Evolutionary conservation across 2,888 invertebrate genomes (phyloP).

Genomic region (Polyploca ridens): DNA sequence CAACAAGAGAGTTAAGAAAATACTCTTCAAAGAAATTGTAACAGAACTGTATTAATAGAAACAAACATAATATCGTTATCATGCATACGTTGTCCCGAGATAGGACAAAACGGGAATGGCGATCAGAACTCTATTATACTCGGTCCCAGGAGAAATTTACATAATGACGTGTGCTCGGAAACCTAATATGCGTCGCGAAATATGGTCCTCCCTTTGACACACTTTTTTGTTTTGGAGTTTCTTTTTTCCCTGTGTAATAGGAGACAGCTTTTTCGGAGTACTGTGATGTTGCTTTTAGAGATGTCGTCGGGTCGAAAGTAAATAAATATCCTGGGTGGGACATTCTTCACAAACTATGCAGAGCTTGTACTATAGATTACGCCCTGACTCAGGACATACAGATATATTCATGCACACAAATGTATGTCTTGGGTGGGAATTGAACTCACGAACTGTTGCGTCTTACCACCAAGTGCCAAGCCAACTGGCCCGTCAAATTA

Average conservation of each 20-base stretch:
- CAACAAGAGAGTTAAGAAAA: background rate
- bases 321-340: no score
- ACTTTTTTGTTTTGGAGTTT: constrained; percentile 16
- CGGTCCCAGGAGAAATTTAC: constrained; percentile 62
- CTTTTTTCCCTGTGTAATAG: background rate
- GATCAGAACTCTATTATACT: constrained; percentile 67
- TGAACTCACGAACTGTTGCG: no score
- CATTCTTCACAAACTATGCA: no score
- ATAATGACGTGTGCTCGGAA: constrained; percentile 51
- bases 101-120: constrained; percentile 33
- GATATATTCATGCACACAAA: no score
- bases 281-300: background rate
- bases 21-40: background rate
- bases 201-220: constrained; percentile 19
- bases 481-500: no score
- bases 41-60: constrained; percentile 26
- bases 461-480: no score
- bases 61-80: constrained; percentile 35
- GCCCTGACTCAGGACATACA: no score
- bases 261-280: background rate
- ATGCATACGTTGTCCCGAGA: constrained; percentile 9
- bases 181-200: constrained; percentile 30
- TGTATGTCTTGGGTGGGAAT: no score
- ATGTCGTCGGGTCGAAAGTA: no score
- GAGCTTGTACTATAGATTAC: no score